Evolutionary conservation across 2,888 invertebrate species (phyloP).

Genomic region (Ophion ventricosus): DNA sequence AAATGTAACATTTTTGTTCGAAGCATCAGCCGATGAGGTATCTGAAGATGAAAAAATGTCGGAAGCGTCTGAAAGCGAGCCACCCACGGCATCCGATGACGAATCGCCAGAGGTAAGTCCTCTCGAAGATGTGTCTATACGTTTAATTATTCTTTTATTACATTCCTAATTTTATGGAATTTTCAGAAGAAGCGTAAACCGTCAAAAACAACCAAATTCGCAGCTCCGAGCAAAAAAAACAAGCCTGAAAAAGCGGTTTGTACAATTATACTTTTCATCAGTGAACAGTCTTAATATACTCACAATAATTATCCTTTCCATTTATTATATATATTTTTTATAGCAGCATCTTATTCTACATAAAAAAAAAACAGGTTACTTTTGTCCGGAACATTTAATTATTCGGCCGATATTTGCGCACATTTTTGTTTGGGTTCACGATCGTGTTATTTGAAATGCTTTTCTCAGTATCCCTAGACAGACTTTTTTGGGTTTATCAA

Average conservation of each 20-base stretch:
- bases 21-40: conserved; percentile 62
- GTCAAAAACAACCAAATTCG: conserved; percentile 27
- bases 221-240: conserved; percentile 28
- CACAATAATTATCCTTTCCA: too few species aligned
- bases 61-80: conserved; percentile 70
- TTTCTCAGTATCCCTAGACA: too few species aligned
- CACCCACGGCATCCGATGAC: conserved; percentile 74
- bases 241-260: conserved; percentile 48
- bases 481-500: too few species aligned
- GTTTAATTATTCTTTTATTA: not conserved
- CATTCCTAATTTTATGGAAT: not conserved
- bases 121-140: not conserved
- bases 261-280: not conserved
- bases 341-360: too few species aligned
- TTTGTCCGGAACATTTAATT: too few species aligned
- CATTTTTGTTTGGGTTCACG: too few species aligned
- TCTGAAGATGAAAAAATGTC: conserved; percentile 71
- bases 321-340: too few species aligned
- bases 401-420: too few species aligned
- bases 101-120: conserved; percentile 69
- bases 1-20: not conserved
- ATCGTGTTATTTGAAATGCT: too few species aligned
- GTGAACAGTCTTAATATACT: not conserved
- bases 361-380: too few species aligned
- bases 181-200: conserved; percentile 72